A percentile compares a stretch with the other conserved stretches of the same genome.
These are phyloP conservation scores for Tenodera sinensis DNA, from an alignment of 2,888 invertebrate species.

Conservation along the genomic window DNA sequence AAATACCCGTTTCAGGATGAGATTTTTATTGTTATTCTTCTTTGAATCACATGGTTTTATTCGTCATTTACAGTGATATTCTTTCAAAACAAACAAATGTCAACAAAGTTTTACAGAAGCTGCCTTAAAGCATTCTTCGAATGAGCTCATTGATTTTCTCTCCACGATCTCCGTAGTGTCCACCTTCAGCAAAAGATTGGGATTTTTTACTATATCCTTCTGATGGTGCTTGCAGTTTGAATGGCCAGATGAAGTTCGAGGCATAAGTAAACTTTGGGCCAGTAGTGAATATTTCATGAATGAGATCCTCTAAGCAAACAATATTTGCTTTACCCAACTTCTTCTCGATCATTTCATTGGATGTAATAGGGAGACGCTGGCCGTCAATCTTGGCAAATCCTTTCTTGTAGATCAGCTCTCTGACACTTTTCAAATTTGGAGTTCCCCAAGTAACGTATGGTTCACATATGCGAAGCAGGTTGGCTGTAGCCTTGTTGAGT, in stretches of 20 bases:
- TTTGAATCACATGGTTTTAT: too few species aligned
- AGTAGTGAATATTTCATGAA: not conserved
- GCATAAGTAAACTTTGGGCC: not conserved
- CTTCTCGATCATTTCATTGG: not conserved
- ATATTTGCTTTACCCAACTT: not conserved
- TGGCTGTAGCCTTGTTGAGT: not conserved
- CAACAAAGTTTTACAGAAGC: too few species aligned
- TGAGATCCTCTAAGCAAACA: not conserved
- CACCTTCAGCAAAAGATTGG: not conserved
- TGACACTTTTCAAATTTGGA: not conserved
- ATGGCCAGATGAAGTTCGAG: not conserved
- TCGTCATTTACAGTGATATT: too few species aligned
- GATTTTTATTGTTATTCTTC: too few species aligned
- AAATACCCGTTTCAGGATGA: too few species aligned
- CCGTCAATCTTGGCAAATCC: not conserved
- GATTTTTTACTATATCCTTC: not conserved
- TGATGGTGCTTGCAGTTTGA: not conserved
- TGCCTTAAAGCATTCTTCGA: not conserved
- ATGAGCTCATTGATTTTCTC: not conserved
- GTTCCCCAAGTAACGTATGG: not conserved
- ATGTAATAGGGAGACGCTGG: not conserved
- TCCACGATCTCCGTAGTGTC: not conserved
- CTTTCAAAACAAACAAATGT: too few species aligned
- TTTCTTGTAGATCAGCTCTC: not conserved
- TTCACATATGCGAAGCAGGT: not conserved